phyloP scores from a whole-genome alignment of 1,140 invertebrate species.

The Drosophila dunni region DNA sequence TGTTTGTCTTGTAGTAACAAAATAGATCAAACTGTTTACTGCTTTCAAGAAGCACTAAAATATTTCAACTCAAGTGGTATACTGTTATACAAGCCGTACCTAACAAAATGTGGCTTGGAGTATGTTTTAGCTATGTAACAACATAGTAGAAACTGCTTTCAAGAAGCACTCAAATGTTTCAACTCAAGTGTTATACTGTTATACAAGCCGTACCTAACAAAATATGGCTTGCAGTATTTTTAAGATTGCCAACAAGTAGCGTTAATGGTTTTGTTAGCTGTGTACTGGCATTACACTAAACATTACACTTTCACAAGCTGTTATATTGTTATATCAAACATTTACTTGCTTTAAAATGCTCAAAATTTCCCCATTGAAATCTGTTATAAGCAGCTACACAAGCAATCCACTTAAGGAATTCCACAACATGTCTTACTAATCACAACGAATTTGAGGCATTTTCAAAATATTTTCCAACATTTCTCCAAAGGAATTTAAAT shows the following conservation, averaged over 20 bases:
- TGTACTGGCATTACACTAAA: no score
- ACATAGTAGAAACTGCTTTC: no score
- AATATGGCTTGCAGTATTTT: neutral
- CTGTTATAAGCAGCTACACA: no score
- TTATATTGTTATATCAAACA: no score
- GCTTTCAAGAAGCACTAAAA: neutral
- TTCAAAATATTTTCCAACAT: no score
- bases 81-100: neutral
- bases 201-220: neutral
- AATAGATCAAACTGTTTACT: neutral
- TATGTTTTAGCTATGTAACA: neutral
- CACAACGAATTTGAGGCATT: no score
- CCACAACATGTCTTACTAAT: no score
- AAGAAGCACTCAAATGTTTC: neutral
- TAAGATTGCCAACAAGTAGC: neutral
- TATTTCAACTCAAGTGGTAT: neutral
- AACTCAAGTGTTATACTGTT: slow-evolving; percentile 3
- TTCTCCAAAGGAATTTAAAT: no score
- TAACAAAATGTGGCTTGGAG: neutral
- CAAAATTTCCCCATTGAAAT: no score
- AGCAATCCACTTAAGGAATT: no score
- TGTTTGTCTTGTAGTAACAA: neutral
- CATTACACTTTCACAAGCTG: no score
- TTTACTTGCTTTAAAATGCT: no score
- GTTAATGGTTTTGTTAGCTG: neutral